A percentile compares a stretch with the other conserved stretches of the same genome.
phyloP scores from a whole-genome alignment of 2,113 vertebrate species.

The Reinhardtius hippoglossoides region DNA sequence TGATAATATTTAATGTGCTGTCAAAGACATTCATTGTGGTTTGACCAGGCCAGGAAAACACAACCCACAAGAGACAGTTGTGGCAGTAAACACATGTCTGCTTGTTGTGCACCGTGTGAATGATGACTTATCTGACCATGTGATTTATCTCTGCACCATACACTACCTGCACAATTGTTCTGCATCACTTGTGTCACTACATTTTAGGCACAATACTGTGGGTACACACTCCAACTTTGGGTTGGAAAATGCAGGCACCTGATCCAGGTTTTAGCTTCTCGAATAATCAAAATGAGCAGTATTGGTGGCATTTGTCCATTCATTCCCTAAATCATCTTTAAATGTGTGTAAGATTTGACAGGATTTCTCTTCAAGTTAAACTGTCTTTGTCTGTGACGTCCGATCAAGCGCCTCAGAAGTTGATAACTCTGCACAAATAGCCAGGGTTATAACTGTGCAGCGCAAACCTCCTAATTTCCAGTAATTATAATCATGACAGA shows the following conservation, averaged over 20 bases:
- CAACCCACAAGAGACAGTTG: slow-evolving; percentile 24
- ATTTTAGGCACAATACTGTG: neutral
- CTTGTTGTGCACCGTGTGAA: slow-evolving; percentile 23
- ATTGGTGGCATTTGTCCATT: slow-evolving; percentile 1
- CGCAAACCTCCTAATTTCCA: slow-evolving; percentile 2
- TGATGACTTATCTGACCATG: slow-evolving; percentile 26
- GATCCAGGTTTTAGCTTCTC: neutral
- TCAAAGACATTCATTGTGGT: slow-evolving; percentile 40
- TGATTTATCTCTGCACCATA: slow-evolving; percentile 30
- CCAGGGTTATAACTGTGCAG: neutral
- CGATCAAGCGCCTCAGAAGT: neutral
- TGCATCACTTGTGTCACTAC: slow-evolving; percentile 3
- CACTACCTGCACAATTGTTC: slow-evolving; percentile 11
- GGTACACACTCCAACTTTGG: neutral
- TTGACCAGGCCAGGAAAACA: slow-evolving; percentile 24
- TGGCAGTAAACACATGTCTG: slow-evolving; percentile 11
- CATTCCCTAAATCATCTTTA: neutral
- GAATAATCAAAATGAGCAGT: neutral
- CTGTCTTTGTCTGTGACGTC: neutral
- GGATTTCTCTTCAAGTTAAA: neutral
- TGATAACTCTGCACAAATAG: neutral
- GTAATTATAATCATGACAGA: slow-evolving; percentile 16
- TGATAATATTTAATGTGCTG: slow-evolving; percentile 34
- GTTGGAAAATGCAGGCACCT: neutral
- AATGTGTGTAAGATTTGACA: neutral